Percentiles rank a stretch among this genome's conserved stretches.
Conservation (phyloP, 2,888 invertebrate species). For the Choristoneura rosaceana region DNA sequence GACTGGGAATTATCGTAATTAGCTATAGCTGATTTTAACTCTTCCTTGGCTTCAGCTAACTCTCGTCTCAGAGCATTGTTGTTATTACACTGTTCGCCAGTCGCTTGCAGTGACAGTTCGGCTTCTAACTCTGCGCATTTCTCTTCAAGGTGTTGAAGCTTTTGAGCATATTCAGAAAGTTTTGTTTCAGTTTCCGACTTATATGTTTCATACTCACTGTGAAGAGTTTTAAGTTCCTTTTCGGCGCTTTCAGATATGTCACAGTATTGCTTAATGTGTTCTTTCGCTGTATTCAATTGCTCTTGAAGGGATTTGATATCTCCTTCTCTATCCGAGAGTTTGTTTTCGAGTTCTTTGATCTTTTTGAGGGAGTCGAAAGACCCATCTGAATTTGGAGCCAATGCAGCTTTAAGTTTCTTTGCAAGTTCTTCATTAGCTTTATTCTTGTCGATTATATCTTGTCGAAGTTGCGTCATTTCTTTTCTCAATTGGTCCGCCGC, state of each 20-base stretch:
- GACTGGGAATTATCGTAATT: slow-evolving; percentile 86
- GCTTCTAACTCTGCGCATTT: slow-evolving; percentile 88
- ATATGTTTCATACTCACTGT: slow-evolving; percentile 85
- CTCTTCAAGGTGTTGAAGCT: slow-evolving; percentile 83
- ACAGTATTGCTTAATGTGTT: slow-evolving; percentile 93
- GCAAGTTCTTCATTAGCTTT: slow-evolving; percentile 88
- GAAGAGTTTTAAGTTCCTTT: slow-evolving; percentile 88
- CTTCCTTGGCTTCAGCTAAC: slow-evolving; percentile 85
- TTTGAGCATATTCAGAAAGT: slow-evolving; percentile 76
- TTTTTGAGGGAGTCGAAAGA: slow-evolving; percentile 87
- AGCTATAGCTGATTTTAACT: slow-evolving; percentile 83
- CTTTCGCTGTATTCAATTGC: slow-evolving; percentile 90
- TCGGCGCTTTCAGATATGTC: slow-evolving; percentile 94
- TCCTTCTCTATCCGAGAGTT: slow-evolving; percentile 86
- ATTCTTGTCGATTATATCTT: slow-evolving; percentile 86
- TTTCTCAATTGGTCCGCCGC: slow-evolving; percentile 87
- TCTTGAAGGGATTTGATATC: slow-evolving; percentile 89
- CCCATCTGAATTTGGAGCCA: slow-evolving; percentile 85
- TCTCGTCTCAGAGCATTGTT: slow-evolving; percentile 84
- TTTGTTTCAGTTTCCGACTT: slow-evolving; percentile 86
- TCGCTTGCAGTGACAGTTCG: slow-evolving; percentile 88
- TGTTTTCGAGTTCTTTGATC: slow-evolving; percentile 89
- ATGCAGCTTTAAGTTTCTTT: slow-evolving; percentile 88
- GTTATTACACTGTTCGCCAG: slow-evolving; percentile 84
- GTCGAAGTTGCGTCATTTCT: slow-evolving; percentile 86